Percentiles rank a stretch among this genome's conserved stretches.
Conservation (phyloP, 2,888 invertebrate genomes). For the Catocala fraxini region DNA sequence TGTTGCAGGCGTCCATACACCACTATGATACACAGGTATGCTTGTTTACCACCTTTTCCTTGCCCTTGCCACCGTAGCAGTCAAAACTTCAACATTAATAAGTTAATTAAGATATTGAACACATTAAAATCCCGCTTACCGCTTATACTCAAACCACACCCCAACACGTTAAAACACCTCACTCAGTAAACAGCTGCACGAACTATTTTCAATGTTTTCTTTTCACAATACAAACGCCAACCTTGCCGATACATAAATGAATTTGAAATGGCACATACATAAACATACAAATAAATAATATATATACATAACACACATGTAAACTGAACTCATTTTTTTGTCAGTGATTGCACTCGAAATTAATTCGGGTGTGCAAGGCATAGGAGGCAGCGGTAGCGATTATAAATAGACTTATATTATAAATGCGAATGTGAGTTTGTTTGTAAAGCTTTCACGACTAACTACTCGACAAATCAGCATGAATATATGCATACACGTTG, state of each 20-base stretch:
- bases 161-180: background rate
- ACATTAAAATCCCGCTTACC: too few relatives aligned
- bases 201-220: background rate
- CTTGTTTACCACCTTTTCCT: too few relatives aligned
- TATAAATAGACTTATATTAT: background rate
- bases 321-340: constrained; percentile 39
- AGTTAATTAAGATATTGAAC: too few relatives aligned
- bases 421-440: too few relatives aligned
- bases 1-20: too few relatives aligned
- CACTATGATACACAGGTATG: too few relatives aligned
- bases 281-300: constrained; percentile 18
- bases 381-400: constrained; percentile 13
- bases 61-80: too few relatives aligned
- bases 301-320: constrained; percentile 27
- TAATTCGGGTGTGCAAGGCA: constrained; percentile 4
- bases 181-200: background rate
- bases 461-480: too few relatives aligned
- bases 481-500: too few relatives aligned
- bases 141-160: background rate
- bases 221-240: background rate
- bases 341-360: constrained; percentile 33
- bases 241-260: background rate
- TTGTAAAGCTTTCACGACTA: too few relatives aligned
- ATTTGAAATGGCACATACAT: constrained; percentile 3
- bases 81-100: too few relatives aligned